Base-by-base conservation (phyloP, 30 jellyfish, hydroid and myxozoan genomes). In the Cassiopea andromeda region DNA sequence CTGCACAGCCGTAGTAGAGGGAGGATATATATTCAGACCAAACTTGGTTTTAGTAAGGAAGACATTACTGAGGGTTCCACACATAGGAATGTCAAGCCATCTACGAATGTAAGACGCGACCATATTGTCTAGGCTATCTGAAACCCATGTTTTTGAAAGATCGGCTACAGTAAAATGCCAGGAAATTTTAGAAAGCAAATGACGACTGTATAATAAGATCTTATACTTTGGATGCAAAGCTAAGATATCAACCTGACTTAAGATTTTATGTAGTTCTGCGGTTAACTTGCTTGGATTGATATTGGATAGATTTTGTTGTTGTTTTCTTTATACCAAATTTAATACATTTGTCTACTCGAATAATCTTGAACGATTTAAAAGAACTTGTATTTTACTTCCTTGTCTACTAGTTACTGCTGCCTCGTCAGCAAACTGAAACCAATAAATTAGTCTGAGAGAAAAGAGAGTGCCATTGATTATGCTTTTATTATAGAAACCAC, bases 131-230 rank as follows among this genome's bases (percentile, higher is more conserved):
- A 82, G 47, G 64, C 66, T 64, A 14, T 82, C 84, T 10, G 71
- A 16, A 2, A 82, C 91, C 91, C 82, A 82, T 44, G 86, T 82
- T 81, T 48, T 82, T 3, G 85, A 68, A 17, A 61, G 71, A 82
- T 82, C 57, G 9, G 91, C 86, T 10, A 82, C 72, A 68, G 91
- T 59, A 4, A 64, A 48, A 68, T 82, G 91, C 82, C 82, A 82
- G 0, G 91, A 82, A 6, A 82, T 45, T 68, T 64, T 60, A 46
- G 71, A 82, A 15, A 82, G 86, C 43, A 82, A 15, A 82, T 44
- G 66, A 49, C 71, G 82, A 46, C 67, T 44, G 47, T 82, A 68
- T 0, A 60, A 19, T 18, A 46, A 60, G 54, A 58, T 12, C 0
- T 79, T 79, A 79, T 79, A 43, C 0, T 79, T 79, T 6, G 88